Conservation (phyloP, 2,888 invertebrate genomes). For the Cryptocephalus moraei region DNA sequence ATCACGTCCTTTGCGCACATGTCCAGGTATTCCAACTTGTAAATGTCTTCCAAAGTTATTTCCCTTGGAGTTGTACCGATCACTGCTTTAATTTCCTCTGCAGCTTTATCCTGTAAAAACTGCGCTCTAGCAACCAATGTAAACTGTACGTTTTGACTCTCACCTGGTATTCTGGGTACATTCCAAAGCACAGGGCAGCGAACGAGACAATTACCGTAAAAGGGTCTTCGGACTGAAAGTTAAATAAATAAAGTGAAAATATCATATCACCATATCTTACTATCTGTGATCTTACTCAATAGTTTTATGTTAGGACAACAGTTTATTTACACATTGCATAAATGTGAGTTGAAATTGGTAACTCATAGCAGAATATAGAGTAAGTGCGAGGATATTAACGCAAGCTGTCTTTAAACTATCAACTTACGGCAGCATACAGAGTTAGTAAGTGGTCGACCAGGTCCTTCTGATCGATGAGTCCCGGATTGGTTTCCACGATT, state of each 20-base stretch:
- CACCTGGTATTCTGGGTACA: slow-evolving; percentile 31
- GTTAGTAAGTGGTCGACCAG: slow-evolving; percentile 23
- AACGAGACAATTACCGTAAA: slow-evolving; percentile 20
- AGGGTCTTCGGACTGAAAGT: slow-evolving; percentile 27
- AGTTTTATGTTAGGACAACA: no score
- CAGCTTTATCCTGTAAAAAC: slow-evolving; percentile 14
- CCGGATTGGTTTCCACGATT: slow-evolving; percentile 17
- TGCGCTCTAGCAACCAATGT: neutral
- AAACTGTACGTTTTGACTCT: neutral
- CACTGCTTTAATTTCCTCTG: slow-evolving; percentile 21
- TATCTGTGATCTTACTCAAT: no score
- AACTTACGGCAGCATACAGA: slow-evolving; percentile 23
- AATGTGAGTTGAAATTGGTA: no score
- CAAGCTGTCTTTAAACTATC: neutral
- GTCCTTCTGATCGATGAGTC: slow-evolving; percentile 13
- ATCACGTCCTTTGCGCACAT: slow-evolving; percentile 29
- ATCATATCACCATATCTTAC: no score
- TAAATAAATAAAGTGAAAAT: no score
- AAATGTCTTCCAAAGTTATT: slow-evolving; percentile 19
- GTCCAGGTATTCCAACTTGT: slow-evolving; percentile 22
- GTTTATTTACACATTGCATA: no score
- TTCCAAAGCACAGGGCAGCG: slow-evolving; percentile 23
- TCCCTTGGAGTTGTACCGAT: slow-evolving; percentile 18
- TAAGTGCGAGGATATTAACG: neutral
- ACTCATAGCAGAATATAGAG: no score